These are phyloP conservation scores for Pantherophis guttatus DNA, from an alignment of 2,113 vertebrate genomes.

Conservation along the genomic window DNA sequence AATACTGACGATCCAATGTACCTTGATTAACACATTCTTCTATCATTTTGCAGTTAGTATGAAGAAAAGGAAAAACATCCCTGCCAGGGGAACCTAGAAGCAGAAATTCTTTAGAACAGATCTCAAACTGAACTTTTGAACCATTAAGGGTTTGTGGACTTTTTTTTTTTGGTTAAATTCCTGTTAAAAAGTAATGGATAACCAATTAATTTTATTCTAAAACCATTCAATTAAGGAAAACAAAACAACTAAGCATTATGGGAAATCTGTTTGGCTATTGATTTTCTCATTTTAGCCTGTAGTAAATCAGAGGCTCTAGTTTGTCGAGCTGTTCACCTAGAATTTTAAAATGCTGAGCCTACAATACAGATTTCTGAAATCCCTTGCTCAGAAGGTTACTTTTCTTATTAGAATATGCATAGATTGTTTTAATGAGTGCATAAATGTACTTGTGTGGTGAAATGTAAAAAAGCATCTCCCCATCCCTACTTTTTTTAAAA, in stretches of 20 bases:
- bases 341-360: conserved; percentile 31
- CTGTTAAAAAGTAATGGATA: neutral
- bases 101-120: neutral
- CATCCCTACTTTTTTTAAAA: neutral
- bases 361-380: neutral
- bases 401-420: neutral
- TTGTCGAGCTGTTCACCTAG: neutral
- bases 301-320: conserved; percentile 35
- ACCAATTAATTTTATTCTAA: conserved; percentile 30
- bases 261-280: conserved; percentile 29
- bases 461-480: neutral
- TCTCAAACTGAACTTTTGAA: neutral
- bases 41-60: neutral
- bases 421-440: neutral
- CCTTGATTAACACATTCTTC: neutral
- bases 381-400: neutral
- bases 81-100: neutral
- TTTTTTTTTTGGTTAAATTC: neutral
- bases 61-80: neutral
- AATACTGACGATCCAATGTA: neutral
- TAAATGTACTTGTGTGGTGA: neutral
- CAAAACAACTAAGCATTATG: conserved; percentile 14
- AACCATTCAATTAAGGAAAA: conserved; percentile 34
- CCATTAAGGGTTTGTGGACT: neutral
- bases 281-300: conserved; percentile 30